Percentiles rank a stretch among this genome's conserved stretches.
Evolutionary conservation across 2,113 vertebrate species (phyloP).

Genomic region (Pterophyllum scalare): DNA sequence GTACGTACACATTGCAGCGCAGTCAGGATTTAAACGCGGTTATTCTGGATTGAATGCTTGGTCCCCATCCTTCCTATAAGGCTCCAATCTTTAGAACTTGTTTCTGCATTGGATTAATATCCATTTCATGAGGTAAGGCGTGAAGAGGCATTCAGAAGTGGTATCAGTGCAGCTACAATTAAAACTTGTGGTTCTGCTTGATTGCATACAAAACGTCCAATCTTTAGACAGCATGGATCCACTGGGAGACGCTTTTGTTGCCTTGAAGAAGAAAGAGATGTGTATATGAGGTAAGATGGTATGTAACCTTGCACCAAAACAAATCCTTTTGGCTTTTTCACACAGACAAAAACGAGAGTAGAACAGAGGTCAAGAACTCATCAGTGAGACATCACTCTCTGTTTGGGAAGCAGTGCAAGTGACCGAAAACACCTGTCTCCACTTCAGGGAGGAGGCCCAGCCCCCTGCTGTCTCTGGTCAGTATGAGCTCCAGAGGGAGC

Average conservation of each 20-base stretch:
- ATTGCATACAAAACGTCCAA: background rate
- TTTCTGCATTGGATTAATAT: background rate
- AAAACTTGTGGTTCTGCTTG: background rate
- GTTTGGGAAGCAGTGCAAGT: conserved; percentile 5
- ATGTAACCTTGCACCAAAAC: background rate
- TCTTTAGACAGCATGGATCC: background rate
- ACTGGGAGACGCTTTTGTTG: background rate
- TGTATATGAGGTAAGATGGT: background rate
- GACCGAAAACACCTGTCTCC: conserved; percentile 12
- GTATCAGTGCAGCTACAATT: background rate
- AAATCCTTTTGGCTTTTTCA: background rate
- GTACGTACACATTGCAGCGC: background rate
- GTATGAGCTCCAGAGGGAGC: conserved; percentile 83
- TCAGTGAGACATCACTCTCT: background rate
- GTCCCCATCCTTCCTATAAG: background rate
- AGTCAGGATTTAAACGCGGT: background rate
- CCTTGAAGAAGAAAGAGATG: background rate
- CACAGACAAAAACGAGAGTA: background rate
- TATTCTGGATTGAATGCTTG: background rate
- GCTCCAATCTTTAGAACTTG: background rate
- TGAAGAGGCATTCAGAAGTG: background rate
- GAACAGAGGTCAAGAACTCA: conserved; percentile 6
- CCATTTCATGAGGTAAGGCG: background rate
- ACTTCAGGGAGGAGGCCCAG: conserved; percentile 53
- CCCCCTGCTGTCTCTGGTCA: conserved; percentile 48